Evolutionary conservation across 2,113 vertebrate species (phyloP).

Genomic region (Cephalopholis sonnerati): DNA sequence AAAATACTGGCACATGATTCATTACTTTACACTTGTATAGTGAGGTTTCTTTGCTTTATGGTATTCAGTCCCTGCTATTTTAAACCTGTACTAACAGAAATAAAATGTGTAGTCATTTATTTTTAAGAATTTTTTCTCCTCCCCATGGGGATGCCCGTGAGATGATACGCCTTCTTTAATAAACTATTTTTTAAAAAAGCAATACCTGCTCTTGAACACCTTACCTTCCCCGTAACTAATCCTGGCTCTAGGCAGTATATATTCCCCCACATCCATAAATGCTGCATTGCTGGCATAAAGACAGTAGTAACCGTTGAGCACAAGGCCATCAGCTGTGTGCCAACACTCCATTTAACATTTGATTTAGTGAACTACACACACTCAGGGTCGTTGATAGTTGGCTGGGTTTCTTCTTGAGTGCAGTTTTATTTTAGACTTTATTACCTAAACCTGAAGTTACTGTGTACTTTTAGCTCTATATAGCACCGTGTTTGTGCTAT

Average conservation of each 20-base stretch:
- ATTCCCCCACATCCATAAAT: conserved; percentile 61
- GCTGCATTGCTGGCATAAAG: conserved; percentile 62
- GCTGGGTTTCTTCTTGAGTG: conserved; percentile 49
- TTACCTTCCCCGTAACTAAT: conserved; percentile 30
- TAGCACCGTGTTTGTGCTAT: conserved; percentile 13
- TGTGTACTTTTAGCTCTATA: conserved; percentile 1
- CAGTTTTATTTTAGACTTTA: conserved; percentile 56
- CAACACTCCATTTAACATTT: conserved; percentile 67
- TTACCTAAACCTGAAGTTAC: conserved; percentile 43
- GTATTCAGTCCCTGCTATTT: conserved; percentile 15
- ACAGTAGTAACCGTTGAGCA: conserved; percentile 65
- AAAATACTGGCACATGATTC: neutral
- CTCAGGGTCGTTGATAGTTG: conserved; percentile 60
- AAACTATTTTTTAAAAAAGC: conserved; percentile 24
- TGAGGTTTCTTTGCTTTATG: neutral
- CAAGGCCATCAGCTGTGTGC: conserved; percentile 66
- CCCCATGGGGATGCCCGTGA: neutral
- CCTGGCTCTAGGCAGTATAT: conserved; percentile 38
- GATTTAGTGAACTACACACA: conserved; percentile 66
- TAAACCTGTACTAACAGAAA: neutral
- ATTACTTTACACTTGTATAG: neutral
- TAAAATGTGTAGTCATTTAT: neutral
- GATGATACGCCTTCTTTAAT: conserved; percentile 22
- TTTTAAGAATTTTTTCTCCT: neutral
- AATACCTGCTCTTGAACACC: conserved; percentile 25